Conservation (phyloP, 2,888 invertebrate species). For the Belgica antarctica region DNA sequence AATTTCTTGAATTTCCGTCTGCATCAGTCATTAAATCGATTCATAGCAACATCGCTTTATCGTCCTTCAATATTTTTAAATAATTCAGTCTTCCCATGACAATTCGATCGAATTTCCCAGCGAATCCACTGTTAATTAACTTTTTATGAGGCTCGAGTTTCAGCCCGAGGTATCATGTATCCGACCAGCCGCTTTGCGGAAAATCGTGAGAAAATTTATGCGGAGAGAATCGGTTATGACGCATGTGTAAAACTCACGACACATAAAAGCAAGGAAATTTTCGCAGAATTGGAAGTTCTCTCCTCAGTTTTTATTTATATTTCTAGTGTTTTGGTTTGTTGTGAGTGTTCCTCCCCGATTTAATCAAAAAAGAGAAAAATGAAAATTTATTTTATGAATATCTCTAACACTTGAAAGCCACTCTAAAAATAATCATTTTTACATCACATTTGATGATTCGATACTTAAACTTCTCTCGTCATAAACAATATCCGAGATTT, state of each 20-base stretch:
- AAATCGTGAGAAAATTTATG: too few species aligned
- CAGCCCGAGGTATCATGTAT: too few species aligned
- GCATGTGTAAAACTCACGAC: constrained; percentile 36
- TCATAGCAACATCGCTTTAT: too few species aligned
- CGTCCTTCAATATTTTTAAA: too few species aligned
- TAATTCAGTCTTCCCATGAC: too few species aligned
- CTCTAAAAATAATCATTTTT: constrained; percentile 44
- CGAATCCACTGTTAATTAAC: too few species aligned
- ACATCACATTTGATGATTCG: constrained; percentile 19
- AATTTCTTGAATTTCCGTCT: too few species aligned
- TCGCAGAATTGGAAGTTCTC: constrained; percentile 41
- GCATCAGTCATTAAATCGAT: too few species aligned
- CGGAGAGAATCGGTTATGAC: too few species aligned
- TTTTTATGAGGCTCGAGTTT: too few species aligned
- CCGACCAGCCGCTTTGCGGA: too few species aligned
- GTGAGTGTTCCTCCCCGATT: constrained; percentile 33
- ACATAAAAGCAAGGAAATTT: constrained; percentile 31
- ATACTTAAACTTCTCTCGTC: not conserved
- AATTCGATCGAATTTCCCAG: too few species aligned
- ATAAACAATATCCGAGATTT: constrained; percentile 15
- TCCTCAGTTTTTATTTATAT: constrained; percentile 43
- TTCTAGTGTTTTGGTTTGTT: constrained; percentile 44
- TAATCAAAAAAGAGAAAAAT: constrained; percentile 28
- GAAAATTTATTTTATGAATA: constrained; percentile 6
- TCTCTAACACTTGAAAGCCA: constrained; percentile 34